Evolutionary conservation across 92 coral and sea anemone species (phyloP), one percentile per base, ranked within the genome.

Genomic region (Porites rus): DNA sequence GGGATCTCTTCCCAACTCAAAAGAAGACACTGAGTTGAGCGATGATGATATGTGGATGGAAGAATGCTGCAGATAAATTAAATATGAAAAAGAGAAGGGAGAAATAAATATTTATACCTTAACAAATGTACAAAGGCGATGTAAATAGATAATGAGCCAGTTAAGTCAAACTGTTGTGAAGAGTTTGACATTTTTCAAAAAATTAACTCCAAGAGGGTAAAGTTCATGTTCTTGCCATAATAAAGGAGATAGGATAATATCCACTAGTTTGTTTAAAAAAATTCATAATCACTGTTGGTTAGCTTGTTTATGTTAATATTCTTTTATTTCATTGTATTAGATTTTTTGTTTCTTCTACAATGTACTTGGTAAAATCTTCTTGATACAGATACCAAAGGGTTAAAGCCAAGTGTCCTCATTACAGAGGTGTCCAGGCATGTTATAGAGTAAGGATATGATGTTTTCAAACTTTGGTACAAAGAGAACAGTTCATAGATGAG

Each of bases 1-100:
- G 99, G 99, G 99, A 16, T 76, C 95, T 10, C 80, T 97, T 51
- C 98, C 98, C 64, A 97, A 86, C 72, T 95, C 86, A 28, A 92
- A 95, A 10, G 99, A 97, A 80, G 98, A 97, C 70, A 76, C 67
- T 51, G 97, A 88, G 86, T 51, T 92, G 86, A 79, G 82, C 25
- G 88, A 88, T 56, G 91, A 85, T 25, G 97, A 92, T 28, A 86
- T 88, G 65, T 91, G 88, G 80, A 89, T 87, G 67, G 99, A 90
- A 58, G 98, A 97, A 85, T 97, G 99, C 78, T 93, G 89, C 78
- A 87, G 99, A 93, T 96, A 75, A 92, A 69, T 53, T 72, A 11
- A 13, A 67, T 14, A 25, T 25, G 7, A 56, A 58, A 28, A 25
- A 58, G 7, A 81, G 71, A 76, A 58, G 21, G 43, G 21, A 81